phyloP scores from a whole-genome alignment of 2,888 invertebrate species.

The Leucophenga montana region DNA sequence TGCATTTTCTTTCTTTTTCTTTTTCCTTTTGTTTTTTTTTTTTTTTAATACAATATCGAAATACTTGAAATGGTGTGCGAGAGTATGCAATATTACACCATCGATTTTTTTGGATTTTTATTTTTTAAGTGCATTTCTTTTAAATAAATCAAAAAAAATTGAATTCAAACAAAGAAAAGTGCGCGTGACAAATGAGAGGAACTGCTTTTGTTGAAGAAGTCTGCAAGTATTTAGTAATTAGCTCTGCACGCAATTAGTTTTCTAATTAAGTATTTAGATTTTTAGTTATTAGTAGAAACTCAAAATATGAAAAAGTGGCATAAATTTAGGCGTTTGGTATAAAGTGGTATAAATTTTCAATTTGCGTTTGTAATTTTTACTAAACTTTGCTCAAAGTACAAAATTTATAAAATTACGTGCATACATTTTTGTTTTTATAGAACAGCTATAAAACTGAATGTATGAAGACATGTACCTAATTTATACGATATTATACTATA shows the following conservation, averaged over 20 bases:
- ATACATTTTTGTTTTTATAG: neutral
- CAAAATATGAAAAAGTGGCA: neutral
- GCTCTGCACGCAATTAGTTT: conserved; percentile 46
- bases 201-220: conserved; percentile 48
- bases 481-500: too few relatives aligned
- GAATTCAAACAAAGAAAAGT: neutral
- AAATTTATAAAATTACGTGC: conserved; percentile 60
- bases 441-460: too few relatives aligned
- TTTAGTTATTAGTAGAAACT: conserved; percentile 23
- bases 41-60: conserved; percentile 35
- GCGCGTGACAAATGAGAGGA: conserved; percentile 44
- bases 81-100: too few relatives aligned
- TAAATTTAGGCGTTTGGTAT: conserved; percentile 18
- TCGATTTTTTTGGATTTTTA: conserved; percentile 26
- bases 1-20: neutral
- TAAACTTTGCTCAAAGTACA: conserved; percentile 51
- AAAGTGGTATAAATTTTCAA: neutral
- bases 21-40: neutral
- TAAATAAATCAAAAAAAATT: neutral
- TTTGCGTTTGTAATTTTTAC: conserved; percentile 48
- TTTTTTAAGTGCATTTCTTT: conserved; percentile 4
- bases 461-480: too few relatives aligned
- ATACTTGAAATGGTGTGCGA: conserved; percentile 10
- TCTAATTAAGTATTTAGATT: conserved; percentile 5
- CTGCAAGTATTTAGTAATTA: conserved; percentile 15